These are phyloP conservation scores for Gordius sp. DNA, from an alignment of 2,888 invertebrate species.

Conservation along the genomic window DNA sequence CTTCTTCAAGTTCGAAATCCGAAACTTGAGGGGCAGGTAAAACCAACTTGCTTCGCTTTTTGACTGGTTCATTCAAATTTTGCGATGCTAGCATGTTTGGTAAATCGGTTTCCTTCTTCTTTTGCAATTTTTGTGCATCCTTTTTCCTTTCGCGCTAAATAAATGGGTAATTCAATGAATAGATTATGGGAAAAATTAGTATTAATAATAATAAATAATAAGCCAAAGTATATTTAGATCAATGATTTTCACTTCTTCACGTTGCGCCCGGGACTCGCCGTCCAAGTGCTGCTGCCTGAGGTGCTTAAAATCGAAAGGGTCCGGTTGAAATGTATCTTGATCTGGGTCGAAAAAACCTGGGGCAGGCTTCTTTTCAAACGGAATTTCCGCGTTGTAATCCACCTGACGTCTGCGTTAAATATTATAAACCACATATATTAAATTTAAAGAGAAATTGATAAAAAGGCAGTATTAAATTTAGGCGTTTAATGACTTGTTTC, in stretches of 20 bases:
- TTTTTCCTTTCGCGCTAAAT: constrained; percentile 58
- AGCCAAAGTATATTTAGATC: constrained; percentile 8
- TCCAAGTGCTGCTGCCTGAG: constrained; percentile 64
- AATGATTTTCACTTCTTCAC: constrained; percentile 44
- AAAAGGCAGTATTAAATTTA: constrained; percentile 27
- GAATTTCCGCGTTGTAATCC: constrained; percentile 84
- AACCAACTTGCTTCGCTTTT: constrained; percentile 76
- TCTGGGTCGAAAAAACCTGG: constrained; percentile 76
- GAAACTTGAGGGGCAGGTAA: constrained; percentile 85
- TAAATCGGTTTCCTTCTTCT: constrained; percentile 66
- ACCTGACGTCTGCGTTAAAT: constrained; percentile 62
- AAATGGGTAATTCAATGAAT: too few relatives aligned
- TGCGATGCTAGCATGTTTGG: constrained; percentile 30
- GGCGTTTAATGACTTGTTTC: constrained; percentile 23
- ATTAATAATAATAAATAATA: too few relatives aligned
- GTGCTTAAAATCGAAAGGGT: constrained; percentile 61
- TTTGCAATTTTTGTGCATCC: constrained; percentile 76
- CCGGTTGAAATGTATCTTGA: constrained; percentile 56
- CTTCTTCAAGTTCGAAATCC: constrained; percentile 42
- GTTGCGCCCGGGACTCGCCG: constrained; percentile 61
- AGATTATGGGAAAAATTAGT: too few relatives aligned
- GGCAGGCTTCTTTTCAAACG: constrained; percentile 45
- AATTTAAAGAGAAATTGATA: constrained; percentile 18
- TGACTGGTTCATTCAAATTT: constrained; percentile 42
- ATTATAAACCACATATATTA: constrained; percentile 20